A percentile compares a stretch with the other conserved stretches of the same genome.
These are phyloP conservation scores for Neomorphus geoffroyi DNA, from an alignment of 2,797 vertebrate genomes.

Conservation along the genomic window DNA sequence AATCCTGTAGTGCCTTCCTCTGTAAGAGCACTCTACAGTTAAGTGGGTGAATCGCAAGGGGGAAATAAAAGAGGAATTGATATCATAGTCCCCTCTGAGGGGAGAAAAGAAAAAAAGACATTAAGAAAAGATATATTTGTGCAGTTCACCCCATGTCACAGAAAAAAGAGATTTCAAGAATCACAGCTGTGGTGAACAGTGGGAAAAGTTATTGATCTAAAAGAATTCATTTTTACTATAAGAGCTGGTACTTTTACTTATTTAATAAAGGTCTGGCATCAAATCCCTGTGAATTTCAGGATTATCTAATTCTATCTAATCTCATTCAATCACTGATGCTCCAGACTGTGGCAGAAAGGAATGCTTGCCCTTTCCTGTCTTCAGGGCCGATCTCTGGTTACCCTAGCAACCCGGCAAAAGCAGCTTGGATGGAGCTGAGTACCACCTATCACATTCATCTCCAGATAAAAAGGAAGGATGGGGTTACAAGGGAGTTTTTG, in stretches of 20 bases:
- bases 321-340: conserved; percentile 76
- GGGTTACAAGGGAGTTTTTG: not conserved
- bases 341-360: conserved; percentile 71
- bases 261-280: conserved; percentile 72
- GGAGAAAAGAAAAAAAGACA: not conserved
- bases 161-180: conserved; percentile 12
- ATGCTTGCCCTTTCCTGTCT: conserved; percentile 77
- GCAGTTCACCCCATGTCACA: not conserved
- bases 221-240: conserved; percentile 59
- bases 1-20: not conserved
- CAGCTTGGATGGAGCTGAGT: not conserved
- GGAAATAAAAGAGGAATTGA: conserved; percentile 51
- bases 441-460: conserved; percentile 16
- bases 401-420: conserved; percentile 81
- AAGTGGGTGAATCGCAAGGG: conserved; percentile 52
- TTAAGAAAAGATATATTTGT: not conserved
- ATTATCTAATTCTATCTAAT: conserved; percentile 78
- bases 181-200: not conserved
- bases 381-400: conserved; percentile 79
- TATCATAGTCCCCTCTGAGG: not conserved
- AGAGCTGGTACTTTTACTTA: conserved; percentile 63
- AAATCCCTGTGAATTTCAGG: conserved; percentile 69
- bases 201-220: conserved; percentile 57
- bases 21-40: not conserved
- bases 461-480: not conserved